These are phyloP conservation scores for Meliscaeva auricollis DNA, from an alignment of 2,888 invertebrate genomes.

Conservation along the genomic window DNA sequence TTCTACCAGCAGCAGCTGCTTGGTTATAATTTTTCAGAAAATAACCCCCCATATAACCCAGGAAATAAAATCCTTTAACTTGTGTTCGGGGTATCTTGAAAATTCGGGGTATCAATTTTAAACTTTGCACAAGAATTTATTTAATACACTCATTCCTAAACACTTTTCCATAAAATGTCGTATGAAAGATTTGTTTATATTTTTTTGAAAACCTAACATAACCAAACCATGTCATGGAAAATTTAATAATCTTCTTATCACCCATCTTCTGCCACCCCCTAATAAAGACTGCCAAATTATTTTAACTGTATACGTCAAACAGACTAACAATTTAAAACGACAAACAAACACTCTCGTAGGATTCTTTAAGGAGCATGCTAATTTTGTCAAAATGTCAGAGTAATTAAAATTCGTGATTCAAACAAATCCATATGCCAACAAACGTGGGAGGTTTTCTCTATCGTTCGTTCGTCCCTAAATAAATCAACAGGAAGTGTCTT, in stretches of 20 bases:
- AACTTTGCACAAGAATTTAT: too few relatives aligned
- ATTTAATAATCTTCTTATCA: neutral
- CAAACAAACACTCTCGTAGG: neutral
- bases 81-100: too few relatives aligned
- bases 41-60: too few relatives aligned
- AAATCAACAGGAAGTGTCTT: constrained; percentile 65
- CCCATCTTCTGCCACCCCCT: neutral
- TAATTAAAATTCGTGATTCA: constrained; percentile 39
- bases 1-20: too few relatives aligned
- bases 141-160: too few relatives aligned
- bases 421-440: constrained; percentile 42
- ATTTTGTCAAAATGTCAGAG: constrained; percentile 61
- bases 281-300: neutral
- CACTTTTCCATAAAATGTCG: too few relatives aligned
- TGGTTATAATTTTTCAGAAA: too few relatives aligned
- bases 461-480: constrained; percentile 56
- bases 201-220: neutral
- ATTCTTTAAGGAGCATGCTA: constrained; percentile 22
- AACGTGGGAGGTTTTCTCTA: constrained; percentile 39
- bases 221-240: neutral
- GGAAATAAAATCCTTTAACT: too few relatives aligned
- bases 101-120: too few relatives aligned
- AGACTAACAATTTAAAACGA: neutral
- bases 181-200: neutral
- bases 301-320: constrained; percentile 9